Percentiles rank a stretch among this genome's conserved stretches.
Evolutionary conservation across 2,888 invertebrate genomes (phyloP).

Genomic region (Crepidodera aurea): DNA sequence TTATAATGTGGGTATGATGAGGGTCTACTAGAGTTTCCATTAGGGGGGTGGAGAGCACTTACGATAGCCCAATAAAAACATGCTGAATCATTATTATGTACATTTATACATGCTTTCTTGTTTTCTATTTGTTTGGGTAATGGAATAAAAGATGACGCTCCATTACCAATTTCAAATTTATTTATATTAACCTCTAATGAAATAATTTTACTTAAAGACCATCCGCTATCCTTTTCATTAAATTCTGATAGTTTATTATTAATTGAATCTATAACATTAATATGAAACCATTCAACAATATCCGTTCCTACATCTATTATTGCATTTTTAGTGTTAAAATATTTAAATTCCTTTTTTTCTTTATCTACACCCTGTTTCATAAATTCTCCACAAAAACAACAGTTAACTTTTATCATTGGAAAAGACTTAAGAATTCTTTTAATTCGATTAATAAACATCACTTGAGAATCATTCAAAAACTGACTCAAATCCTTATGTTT

Average conservation of each 20-base stretch:
- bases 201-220: constrained; percentile 37
- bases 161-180: constrained; percentile 37
- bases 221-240: constrained; percentile 44
- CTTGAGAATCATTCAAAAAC: too few species aligned
- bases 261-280: constrained; percentile 33
- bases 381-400: constrained; percentile 42
- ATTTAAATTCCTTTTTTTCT: constrained; percentile 36
- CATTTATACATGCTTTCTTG: constrained; percentile 43
- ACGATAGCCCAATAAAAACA: constrained; percentile 47
- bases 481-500: too few species aligned
- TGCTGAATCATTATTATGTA: constrained; percentile 42
- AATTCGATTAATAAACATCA: too few species aligned
- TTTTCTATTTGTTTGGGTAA: constrained; percentile 37
- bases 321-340: constrained; percentile 39
- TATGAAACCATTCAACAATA: constrained; percentile 34
- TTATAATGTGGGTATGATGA: constrained; percentile 16
- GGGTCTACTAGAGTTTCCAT: constrained; percentile 38
- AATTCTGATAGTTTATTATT: constrained; percentile 43
- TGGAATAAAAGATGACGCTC: constrained; percentile 41
- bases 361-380: constrained; percentile 30
- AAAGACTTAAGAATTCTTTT: too few species aligned
- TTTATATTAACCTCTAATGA: constrained; percentile 43
- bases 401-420: too few species aligned
- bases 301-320: constrained; percentile 36
- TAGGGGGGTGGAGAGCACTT: constrained; percentile 39